These are phyloP conservation scores for Conus canariensis DNA, from an alignment of 2,888 invertebrate species.

Conservation along the genomic window DNA sequence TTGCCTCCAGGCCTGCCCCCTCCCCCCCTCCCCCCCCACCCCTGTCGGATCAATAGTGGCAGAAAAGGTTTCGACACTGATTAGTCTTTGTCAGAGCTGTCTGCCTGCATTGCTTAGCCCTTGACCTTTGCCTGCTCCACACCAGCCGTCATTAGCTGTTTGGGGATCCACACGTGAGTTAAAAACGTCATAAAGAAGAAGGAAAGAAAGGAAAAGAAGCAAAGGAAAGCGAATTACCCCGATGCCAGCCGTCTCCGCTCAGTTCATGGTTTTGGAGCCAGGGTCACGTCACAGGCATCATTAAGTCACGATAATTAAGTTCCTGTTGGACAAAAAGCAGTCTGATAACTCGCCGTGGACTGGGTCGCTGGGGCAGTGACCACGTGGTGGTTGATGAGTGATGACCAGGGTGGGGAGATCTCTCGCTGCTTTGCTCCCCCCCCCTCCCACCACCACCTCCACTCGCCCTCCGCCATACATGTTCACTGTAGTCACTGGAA, in stretches of 20 bases:
- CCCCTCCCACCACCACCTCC: too few relatives aligned
- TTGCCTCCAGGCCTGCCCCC: neutral
- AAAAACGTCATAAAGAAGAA: neutral
- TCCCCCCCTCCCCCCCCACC: neutral
- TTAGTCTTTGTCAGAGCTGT: neutral
- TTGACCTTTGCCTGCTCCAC: neutral
- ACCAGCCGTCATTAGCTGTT: slow-evolving; percentile 3
- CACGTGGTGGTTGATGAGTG: too few relatives aligned
- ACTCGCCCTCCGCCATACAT: too few relatives aligned
- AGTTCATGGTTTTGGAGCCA: too few relatives aligned
- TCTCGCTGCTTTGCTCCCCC: too few relatives aligned
- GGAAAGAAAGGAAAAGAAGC: neutral
- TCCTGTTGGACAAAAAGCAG: too few relatives aligned
- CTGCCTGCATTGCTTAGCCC: neutral
- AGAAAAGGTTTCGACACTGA: neutral
- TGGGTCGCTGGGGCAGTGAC: too few relatives aligned
- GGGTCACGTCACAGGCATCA: too few relatives aligned
- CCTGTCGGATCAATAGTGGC: neutral
- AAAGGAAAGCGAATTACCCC: neutral
- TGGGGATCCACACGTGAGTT: neutral
- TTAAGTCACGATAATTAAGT: too few relatives aligned
- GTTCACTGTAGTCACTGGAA: too few relatives aligned
- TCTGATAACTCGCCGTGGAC: too few relatives aligned
- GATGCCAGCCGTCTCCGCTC: neutral
- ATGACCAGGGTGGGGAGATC: too few relatives aligned